phyloP scores from a whole-genome alignment of 1,140 invertebrate genomes.

The Drosophila athabasca region DNA sequence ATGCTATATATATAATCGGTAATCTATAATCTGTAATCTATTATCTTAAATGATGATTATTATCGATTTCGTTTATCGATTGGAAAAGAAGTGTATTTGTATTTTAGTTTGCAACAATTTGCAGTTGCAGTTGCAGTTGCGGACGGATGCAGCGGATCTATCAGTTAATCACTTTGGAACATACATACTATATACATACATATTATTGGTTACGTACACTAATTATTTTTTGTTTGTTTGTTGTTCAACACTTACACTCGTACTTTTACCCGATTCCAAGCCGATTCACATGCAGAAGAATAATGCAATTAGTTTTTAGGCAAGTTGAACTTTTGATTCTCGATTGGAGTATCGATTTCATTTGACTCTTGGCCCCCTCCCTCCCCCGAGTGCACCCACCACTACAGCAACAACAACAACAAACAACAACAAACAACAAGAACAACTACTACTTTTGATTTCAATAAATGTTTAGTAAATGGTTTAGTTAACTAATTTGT shows the following conservation, averaged over 20 bases:
- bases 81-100: not conserved
- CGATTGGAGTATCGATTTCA: slow-evolving; percentile 1
- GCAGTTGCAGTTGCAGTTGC: not conserved
- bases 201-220: no score
- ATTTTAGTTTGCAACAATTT: slow-evolving; percentile 20
- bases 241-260: slow-evolving; percentile 11
- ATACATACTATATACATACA: slow-evolving; percentile 3
- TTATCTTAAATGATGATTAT: not conserved
- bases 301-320: slow-evolving; percentile 63
- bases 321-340: slow-evolving; percentile 36
- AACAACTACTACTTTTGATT: slow-evolving; percentile 49
- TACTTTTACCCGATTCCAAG: slow-evolving; percentile 12
- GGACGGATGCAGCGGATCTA: slow-evolving; percentile 8
- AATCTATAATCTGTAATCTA: no score
- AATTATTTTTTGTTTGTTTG: slow-evolving; percentile 8
- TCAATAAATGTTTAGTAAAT: slow-evolving; percentile 75
- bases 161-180: slow-evolving; percentile 19
- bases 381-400: not conserved
- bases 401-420: slow-evolving; percentile 4
- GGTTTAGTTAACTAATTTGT: slow-evolving; percentile 63
- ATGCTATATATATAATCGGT: no score
- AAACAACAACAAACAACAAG: slow-evolving; percentile 23
- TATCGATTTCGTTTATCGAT: not conserved
- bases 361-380: slow-evolving; percentile 17
- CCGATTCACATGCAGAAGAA: slow-evolving; percentile 11